phyloP scores from a whole-genome alignment of 2,888 invertebrate genomes.

The Coleophora deauratella region DNA sequence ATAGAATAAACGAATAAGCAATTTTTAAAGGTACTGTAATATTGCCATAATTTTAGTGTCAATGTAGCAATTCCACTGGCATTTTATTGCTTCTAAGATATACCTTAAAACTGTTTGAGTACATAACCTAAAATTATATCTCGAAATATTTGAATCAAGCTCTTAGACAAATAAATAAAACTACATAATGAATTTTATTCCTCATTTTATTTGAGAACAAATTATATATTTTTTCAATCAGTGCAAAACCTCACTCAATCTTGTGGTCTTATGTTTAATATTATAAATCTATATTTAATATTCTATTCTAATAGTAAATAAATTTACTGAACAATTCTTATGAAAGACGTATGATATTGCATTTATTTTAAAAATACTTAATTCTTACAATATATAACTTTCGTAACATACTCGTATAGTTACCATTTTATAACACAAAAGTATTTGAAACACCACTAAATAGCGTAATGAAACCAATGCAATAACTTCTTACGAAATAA shows the following conservation, averaged over 20 bases:
- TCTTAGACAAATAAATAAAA: too few species aligned
- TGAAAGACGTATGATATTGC: conserved; percentile 10
- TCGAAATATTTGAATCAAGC: not conserved
- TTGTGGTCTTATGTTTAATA: too few species aligned
- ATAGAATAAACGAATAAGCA: too few species aligned
- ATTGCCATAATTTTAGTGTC: conserved; percentile 18
- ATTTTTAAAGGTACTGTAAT: conserved; percentile 8
- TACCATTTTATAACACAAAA: conserved; percentile 16
- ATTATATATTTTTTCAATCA: conserved; percentile 16
- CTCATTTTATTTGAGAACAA: conserved; percentile 21
- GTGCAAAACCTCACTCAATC: too few species aligned
- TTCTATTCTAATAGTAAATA: conserved; percentile 21
- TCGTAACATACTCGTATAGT: conserved; percentile 15
- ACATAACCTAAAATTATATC: too few species aligned
- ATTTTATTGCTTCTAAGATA: too few species aligned
- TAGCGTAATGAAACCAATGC: conserved; percentile 21
- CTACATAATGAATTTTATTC: conserved; percentile 8
- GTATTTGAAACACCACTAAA: conserved; percentile 13
- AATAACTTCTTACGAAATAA: conserved; percentile 31
- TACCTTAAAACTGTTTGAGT: too few species aligned
- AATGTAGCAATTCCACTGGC: too few species aligned
- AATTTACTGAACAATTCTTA: conserved; percentile 13
- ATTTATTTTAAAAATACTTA: conserved; percentile 5
- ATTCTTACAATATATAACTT: not conserved
- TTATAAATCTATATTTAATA: conserved; percentile 25